Conservation (phyloP, 53 echinoderm and acorn worm species). For the Echinarachnius parma region DNA sequence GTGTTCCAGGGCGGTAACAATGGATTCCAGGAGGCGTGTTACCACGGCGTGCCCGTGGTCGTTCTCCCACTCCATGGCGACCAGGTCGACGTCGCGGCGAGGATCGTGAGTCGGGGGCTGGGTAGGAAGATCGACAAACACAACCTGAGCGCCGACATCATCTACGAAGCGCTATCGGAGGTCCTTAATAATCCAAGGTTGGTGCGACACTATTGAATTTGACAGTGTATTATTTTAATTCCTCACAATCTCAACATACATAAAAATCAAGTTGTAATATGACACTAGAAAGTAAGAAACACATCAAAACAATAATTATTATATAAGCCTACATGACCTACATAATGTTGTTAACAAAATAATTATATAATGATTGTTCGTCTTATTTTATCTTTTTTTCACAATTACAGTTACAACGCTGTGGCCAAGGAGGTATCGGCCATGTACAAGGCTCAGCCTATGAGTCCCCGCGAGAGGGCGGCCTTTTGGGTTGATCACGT, state of each 20-base stretch:
- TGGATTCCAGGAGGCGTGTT: constrained; percentile 50
- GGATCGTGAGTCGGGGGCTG: constrained; percentile 33
- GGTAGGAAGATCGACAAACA: constrained; percentile 38
- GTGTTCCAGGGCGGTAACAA: constrained; percentile 59
- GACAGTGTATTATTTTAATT: no score
- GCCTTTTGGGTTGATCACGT: constrained; percentile 42
- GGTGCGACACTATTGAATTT: no score
- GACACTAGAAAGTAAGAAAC: no score
- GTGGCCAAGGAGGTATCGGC: constrained; percentile 19
- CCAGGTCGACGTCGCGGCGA: constrained; percentile 40
- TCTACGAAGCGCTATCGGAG: constrained; percentile 21
- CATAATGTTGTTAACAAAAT: no score
- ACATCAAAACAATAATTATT: no score
- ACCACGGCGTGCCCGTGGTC: constrained; percentile 48
- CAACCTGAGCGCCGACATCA: constrained; percentile 32
- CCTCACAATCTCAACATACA: no score
- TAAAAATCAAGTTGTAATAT: no score
- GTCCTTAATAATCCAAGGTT: constrained; percentile 36
- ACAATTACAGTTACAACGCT: constrained; percentile 8
- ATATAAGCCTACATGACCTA: no score
- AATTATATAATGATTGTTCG: no score
- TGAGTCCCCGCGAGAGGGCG: constrained; percentile 26
- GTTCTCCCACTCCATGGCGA: constrained; percentile 37
- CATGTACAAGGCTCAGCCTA: constrained; percentile 32
- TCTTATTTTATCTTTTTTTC: no score